Evolutionary conservation across 2,888 invertebrate genomes (phyloP).

Genomic region (Adineta ricciae): DNA sequence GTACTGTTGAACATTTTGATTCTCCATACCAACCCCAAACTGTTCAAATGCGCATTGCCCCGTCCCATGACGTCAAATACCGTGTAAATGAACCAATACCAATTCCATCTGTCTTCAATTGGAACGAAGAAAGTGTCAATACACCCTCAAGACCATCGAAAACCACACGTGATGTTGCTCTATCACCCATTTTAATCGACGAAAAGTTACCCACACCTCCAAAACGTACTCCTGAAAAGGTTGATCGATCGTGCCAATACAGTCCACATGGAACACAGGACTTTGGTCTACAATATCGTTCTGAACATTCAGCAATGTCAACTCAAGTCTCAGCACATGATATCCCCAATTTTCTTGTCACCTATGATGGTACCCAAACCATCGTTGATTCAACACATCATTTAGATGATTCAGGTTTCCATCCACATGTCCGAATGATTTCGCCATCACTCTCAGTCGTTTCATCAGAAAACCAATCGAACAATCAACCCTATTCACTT

Average conservation of each 20-base stretch:
- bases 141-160: background rate
- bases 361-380: background rate
- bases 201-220: background rate
- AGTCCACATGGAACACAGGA: background rate
- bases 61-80: background rate
- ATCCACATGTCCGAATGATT: no score
- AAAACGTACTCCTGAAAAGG: background rate
- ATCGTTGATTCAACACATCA: background rate
- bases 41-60: background rate
- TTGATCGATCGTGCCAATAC: background rate
- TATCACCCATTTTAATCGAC: background rate
- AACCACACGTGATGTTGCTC: background rate
- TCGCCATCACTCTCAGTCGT: background rate
- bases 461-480: background rate
- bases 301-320: background rate
- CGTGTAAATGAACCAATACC: background rate
- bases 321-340: background rate
- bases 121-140: background rate
- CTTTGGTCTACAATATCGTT: background rate
- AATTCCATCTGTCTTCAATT: background rate
- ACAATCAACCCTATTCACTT: background rate
- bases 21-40: background rate
- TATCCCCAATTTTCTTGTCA: background rate
- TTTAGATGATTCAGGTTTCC: background rate
- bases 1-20: background rate